Conservation (phyloP, 1,140 invertebrate genomes). For the Tetramorium simillimum region DNA sequence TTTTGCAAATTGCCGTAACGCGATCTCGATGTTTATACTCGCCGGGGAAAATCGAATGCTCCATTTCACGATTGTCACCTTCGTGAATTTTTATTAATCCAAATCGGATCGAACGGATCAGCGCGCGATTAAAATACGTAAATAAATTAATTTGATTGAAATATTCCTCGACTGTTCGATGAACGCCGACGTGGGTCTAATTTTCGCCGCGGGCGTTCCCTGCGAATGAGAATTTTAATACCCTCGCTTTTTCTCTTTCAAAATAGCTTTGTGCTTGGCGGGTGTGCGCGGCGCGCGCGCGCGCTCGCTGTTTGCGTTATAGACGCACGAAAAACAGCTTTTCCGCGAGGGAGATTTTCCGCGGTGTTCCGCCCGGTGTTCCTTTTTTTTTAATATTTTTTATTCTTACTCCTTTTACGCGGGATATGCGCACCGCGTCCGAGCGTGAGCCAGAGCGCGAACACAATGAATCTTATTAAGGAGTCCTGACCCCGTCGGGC, state of each 20-base stretch:
- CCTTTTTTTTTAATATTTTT: conserved; percentile 2
- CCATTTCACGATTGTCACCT: not conserved
- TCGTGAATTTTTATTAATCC: not conserved
- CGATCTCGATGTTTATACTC: not conserved
- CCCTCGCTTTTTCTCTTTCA: not conserved
- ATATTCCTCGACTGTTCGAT: not conserved
- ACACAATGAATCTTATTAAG: conserved; percentile 61
- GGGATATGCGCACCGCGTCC: conserved; percentile 52
- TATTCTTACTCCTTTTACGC: conserved; percentile 15
- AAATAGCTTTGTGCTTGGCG: conserved; percentile 27
- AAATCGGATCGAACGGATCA: not conserved
- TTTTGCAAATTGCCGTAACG: not conserved
- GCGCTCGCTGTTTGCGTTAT: conserved; percentile 29
- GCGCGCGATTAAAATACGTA: not conserved
- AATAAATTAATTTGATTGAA: not conserved
- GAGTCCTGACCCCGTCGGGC: conserved; percentile 41
- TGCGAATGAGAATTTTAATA: conserved; percentile 42
- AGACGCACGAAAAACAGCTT: conserved; percentile 47
- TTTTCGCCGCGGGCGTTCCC: conserved; percentile 2
- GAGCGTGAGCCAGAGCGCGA: conserved; percentile 38
- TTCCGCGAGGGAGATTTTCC: conserved; percentile 43
- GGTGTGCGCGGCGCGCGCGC: not conserved
- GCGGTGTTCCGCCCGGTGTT: not conserved
- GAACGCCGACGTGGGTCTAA: conserved; percentile 7
- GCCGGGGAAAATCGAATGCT: not conserved